Conservation (phyloP, 2,113 vertebrate species). For the Macaca mulatta region DNA sequence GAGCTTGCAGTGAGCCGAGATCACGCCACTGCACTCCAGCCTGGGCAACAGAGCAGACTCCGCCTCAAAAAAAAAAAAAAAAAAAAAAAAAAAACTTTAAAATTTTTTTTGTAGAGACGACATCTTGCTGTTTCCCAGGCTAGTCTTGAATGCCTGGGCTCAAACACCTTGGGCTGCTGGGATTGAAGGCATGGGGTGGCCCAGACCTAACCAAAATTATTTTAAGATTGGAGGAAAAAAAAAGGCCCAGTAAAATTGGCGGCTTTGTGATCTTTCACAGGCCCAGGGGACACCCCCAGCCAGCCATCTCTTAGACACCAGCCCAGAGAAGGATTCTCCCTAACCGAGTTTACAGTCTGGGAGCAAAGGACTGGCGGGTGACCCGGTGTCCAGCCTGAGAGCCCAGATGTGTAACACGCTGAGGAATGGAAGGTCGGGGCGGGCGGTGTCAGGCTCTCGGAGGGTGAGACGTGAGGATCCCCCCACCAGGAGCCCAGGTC, state of each 20-base stretch:
- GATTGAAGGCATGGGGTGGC: too few species aligned
- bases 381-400: fast-evolving
- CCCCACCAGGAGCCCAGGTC: background rate
- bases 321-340: background rate
- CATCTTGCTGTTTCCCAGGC: too few species aligned
- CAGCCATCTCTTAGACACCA: background rate
- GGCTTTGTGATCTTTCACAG: background rate
- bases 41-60: too few species aligned
- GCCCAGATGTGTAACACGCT: too few species aligned
- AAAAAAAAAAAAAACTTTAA: too few species aligned
- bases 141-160: too few species aligned
- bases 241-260: background rate
- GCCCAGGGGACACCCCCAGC: too few species aligned
- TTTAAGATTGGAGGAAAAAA: background rate
- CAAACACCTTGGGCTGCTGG: too few species aligned
- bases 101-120: too few species aligned
- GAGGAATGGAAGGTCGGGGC: background rate
- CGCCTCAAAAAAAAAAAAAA: too few species aligned
- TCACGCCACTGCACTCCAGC: too few species aligned
- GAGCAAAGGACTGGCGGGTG: background rate
- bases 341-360: background rate
- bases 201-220: background rate
- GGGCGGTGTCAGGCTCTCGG: background rate
- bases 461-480: background rate
- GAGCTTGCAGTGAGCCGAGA: too few species aligned